Evolutionary conservation across 1,140 invertebrate genomes (phyloP).

Genomic region (Galleria mellonella): DNA sequence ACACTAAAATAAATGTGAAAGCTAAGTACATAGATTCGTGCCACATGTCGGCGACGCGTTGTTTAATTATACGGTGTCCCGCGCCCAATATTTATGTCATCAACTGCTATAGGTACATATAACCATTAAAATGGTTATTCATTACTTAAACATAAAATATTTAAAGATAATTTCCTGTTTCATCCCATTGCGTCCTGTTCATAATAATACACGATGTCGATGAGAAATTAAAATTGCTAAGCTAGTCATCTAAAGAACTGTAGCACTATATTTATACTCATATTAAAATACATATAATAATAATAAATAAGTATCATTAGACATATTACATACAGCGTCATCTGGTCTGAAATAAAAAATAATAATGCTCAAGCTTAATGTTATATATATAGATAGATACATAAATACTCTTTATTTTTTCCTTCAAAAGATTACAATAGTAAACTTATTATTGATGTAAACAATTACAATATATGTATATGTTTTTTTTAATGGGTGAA

Average conservation of each 20-base stretch:
- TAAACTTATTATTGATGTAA: too few species aligned
- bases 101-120: slow-evolving; percentile 6
- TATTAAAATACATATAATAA: background rate
- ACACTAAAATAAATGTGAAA: slow-evolving; percentile 16
- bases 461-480: too few species aligned
- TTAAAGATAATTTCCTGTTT: background rate
- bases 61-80: slow-evolving; percentile 22
- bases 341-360: too few species aligned
- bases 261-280: too few species aligned
- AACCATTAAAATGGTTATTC: background rate
- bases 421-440: too few species aligned
- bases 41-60: slow-evolving; percentile 15
- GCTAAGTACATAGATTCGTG: slow-evolving; percentile 26
- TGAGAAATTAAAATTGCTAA: background rate
- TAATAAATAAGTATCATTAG: too few species aligned
- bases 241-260: too few species aligned
- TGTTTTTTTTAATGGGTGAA: too few species aligned
- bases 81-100: slow-evolving; percentile 22
- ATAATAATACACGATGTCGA: background rate
- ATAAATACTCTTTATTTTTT: too few species aligned
- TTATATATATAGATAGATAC: too few species aligned
- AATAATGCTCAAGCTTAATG: too few species aligned
- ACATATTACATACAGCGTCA: too few species aligned
- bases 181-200: background rate
- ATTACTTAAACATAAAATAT: background rate